Percentiles rank a stretch among this genome's conserved stretches.
Conservation (phyloP, 1,140 invertebrate genomes). For the Archivesica marissinica region DNA sequence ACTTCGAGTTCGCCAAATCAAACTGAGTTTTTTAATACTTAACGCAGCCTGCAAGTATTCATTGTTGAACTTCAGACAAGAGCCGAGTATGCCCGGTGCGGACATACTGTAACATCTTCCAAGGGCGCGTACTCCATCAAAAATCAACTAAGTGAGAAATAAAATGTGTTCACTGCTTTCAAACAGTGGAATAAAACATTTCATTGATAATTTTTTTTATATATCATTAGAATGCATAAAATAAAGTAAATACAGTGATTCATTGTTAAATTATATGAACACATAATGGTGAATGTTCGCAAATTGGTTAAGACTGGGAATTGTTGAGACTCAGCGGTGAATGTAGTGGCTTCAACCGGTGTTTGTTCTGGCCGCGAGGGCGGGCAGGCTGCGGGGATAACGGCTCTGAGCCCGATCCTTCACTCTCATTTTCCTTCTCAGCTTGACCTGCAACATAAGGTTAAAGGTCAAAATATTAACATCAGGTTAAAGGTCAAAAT, state of each 20-base stretch:
- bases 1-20: no score
- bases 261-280: neutral
- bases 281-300: neutral
- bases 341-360: slow-evolving; percentile 42
- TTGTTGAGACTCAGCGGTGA: slow-evolving; percentile 54
- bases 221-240: neutral
- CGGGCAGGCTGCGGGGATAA: slow-evolving; percentile 21
- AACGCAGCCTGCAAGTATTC: no score
- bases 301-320: slow-evolving; percentile 29
- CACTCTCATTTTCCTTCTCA: slow-evolving; percentile 31
- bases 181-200: no score
- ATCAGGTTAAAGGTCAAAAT: neutral
- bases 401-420: slow-evolving; percentile 30
- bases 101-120: no score
- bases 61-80: no score
- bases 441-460: slow-evolving; percentile 5
- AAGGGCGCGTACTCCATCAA: no score
- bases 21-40: no score
- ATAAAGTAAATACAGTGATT: neutral
- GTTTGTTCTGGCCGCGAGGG: slow-evolving; percentile 37
- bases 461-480: neutral
- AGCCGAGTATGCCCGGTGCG: no score
- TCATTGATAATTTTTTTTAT: no score
- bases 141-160: no score
- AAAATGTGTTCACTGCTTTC: no score